Conservation (phyloP, 2,797 vertebrate genomes). For the Bovichtus diacanthus region DNA sequence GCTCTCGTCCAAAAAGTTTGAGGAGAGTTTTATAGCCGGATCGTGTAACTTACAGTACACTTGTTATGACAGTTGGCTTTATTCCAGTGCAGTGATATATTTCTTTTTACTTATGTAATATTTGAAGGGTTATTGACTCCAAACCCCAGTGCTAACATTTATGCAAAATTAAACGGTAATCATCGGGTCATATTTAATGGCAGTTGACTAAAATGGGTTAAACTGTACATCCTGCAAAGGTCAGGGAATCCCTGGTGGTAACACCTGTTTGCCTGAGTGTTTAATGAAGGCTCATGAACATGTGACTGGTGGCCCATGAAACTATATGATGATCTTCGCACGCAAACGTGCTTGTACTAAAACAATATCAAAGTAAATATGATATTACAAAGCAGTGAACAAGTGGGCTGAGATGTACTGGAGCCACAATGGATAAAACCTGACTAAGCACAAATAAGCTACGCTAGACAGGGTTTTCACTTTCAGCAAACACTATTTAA, state of each 20-base stretch:
- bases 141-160: constrained; percentile 43
- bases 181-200: constrained; percentile 33
- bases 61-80: constrained; percentile 54
- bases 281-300: constrained; percentile 61
- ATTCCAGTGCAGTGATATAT: constrained; percentile 38
- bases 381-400: constrained; percentile 64
- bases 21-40: constrained; percentile 48
- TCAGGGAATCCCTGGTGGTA: constrained; percentile 62
- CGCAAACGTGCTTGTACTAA: constrained; percentile 44
- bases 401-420: constrained; percentile 50
- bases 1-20: constrained; percentile 50
- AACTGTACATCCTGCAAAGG: constrained; percentile 42
- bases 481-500: constrained; percentile 23
- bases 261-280: constrained; percentile 70
- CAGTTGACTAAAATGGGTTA: constrained; percentile 58
- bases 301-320: constrained; percentile 60
- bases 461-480: constrained; percentile 29
- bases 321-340: constrained; percentile 69
- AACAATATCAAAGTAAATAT: constrained; percentile 63
- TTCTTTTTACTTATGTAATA: constrained; percentile 37
- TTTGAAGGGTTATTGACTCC: constrained; percentile 48
- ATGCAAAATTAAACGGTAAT: constrained; percentile 58
- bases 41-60: constrained; percentile 45
- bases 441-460: constrained; percentile 36
- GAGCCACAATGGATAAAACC: constrained; percentile 68